Percentiles rank a stretch among this genome's conserved stretches.
Conservation (phyloP, 2,797 vertebrate species). For the Myripristis murdjan region DNA sequence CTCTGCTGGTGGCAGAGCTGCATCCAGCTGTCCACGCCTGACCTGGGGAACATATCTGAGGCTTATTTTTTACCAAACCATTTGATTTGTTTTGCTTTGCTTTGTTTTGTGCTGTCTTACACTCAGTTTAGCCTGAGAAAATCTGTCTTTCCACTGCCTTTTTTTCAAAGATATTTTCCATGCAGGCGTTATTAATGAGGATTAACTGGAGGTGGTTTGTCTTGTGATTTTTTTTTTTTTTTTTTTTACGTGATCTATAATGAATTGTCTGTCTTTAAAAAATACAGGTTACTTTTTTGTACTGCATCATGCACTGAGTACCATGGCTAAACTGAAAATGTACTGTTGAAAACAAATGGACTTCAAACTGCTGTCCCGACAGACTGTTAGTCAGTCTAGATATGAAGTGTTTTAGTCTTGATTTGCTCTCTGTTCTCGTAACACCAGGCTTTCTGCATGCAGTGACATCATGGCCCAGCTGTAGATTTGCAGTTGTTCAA, state of each 20-base stretch:
- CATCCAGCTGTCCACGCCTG: conserved; percentile 8
- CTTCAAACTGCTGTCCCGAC: conserved; percentile 20
- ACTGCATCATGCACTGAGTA: conserved; percentile 26
- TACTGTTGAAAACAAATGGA: conserved; percentile 22
- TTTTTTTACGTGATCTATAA: conserved; percentile 35
- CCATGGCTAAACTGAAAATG: neutral
- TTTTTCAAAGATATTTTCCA: neutral
- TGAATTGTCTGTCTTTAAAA: conserved; percentile 22
- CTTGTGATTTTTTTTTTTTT: neutral
- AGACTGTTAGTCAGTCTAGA: conserved; percentile 14
- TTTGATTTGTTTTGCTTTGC: conserved; percentile 15
- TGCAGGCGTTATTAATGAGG: neutral
- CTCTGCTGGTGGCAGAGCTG: conserved; percentile 51
- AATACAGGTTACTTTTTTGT: conserved; percentile 1
- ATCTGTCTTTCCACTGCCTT: conserved; percentile 52
- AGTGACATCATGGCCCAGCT: neutral
- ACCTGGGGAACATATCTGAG: conserved; percentile 1
- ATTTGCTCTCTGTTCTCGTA: too few species aligned
- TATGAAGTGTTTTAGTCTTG: conserved; percentile 1
- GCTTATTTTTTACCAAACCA: conserved; percentile 37
- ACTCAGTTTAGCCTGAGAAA: conserved; percentile 16
- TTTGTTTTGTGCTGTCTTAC: conserved; percentile 16
- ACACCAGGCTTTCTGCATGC: neutral
- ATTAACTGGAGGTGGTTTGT: conserved; percentile 41
- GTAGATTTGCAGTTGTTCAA: neutral